Percentiles rank a stretch among this genome's conserved stretches.
Conservation (phyloP, 1,140 invertebrate species). For the Brachionus manjavacas region DNA sequence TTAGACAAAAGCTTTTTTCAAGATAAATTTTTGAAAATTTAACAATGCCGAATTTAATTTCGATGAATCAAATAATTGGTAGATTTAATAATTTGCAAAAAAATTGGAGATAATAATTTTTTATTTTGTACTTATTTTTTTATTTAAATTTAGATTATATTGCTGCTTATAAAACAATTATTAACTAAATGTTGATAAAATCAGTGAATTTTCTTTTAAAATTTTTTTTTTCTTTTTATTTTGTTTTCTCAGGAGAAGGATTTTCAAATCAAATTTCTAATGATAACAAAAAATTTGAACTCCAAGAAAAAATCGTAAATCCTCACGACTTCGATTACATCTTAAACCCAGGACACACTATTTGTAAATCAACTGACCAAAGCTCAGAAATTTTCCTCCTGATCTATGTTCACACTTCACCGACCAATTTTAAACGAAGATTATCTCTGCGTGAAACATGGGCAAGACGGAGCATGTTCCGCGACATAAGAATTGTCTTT, state of each 20-base stretch:
- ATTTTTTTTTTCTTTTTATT: no score
- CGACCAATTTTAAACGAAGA: constrained; percentile 45
- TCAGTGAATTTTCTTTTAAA: no score
- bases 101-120: no score
- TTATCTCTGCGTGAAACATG: constrained; percentile 44
- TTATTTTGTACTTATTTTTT: no score
- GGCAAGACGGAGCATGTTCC: constrained; percentile 39
- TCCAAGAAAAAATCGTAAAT: constrained; percentile 42
- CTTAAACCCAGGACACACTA: constrained; percentile 39
- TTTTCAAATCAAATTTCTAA: background rate
- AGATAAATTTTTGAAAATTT: background rate
- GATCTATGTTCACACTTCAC: constrained; percentile 43
- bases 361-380: background rate
- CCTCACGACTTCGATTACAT: constrained; percentile 45
- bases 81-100: no score
- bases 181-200: no score
- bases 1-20: background rate
- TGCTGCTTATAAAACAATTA: no score
- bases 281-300: background rate
- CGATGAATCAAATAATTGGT: no score
- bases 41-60: no score
- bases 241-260: background rate
- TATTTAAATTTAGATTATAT: no score
- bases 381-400: constrained; percentile 23
- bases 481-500: constrained; percentile 45